Evolutionary conservation across 2,113 vertebrate species (phyloP).

Genomic region (Varanus salvator): DNA sequence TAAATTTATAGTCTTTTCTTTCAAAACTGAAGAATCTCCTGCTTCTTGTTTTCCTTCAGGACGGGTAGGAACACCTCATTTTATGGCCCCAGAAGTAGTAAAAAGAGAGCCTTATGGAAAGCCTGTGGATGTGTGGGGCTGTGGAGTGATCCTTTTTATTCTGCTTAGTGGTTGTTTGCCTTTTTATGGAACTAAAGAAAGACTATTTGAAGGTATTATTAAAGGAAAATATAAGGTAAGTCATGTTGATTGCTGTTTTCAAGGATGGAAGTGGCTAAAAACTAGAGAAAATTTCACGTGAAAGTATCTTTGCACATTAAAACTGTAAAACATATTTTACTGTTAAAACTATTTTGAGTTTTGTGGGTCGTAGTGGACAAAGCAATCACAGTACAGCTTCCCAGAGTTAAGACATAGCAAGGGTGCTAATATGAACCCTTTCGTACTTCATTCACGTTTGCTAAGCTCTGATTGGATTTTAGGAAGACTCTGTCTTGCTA

Average conservation of each 20-base stretch:
- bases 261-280: slow-evolving; percentile 35
- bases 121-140: slow-evolving; percentile 98
- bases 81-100: slow-evolving; percentile 99
- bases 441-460: neutral
- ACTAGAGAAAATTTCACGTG: slow-evolving; percentile 10
- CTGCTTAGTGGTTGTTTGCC: slow-evolving; percentile 97
- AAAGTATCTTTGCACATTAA: neutral
- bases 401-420: neutral
- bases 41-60: slow-evolving; percentile 78
- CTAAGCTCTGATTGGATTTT: neutral
- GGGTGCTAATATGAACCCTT: neutral
- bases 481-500: neutral
- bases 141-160: slow-evolving; percentile 98
- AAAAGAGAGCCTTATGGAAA: slow-evolving; percentile 98
- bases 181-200: slow-evolving; percentile 99
- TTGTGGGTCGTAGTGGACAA: neutral
- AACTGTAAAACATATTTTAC: neutral
- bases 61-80: slow-evolving; percentile 97
- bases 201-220: slow-evolving; percentile 98
- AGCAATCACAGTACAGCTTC: neutral
- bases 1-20: slow-evolving; percentile 26
- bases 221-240: slow-evolving; percentile 99
- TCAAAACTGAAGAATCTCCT: neutral
- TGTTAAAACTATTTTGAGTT: neutral
- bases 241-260: slow-evolving; percentile 34